Evolutionary conservation across 2,888 invertebrate genomes (phyloP), one percentile per base, ranked within the genome.

Genomic region (Aphidoletes aphidimyza): DNA sequence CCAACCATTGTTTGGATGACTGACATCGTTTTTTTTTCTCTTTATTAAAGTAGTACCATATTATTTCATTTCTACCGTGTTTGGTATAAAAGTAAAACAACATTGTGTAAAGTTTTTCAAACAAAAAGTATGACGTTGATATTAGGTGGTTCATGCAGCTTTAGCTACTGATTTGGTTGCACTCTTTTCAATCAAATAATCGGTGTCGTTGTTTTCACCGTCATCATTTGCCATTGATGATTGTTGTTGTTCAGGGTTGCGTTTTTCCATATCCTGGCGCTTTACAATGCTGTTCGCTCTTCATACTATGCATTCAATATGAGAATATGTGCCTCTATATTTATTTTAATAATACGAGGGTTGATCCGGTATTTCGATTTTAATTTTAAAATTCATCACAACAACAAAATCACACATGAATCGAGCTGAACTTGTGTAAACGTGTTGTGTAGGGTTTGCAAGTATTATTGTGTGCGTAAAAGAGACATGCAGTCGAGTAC

Each of bases 341-440:
- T 81, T 81, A 81, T 81, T 81, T 81, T 81, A 37, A 81, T 81
- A 81, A 81, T 81, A 81, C 81, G 81, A 81, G 81, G 81, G 81
- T 81, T 81, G 81, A 81, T 81, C 37, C 37, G 81, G 81, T 81
- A 36, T 81, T 81, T 81, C 81, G 81, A 81, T 81, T 81, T 81
- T 81, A 81, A 81, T 81, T 81, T 81, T 81, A 81, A 81, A 81
- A 81, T 81, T 81, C 37, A 81, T 81, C 36, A 37, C 81, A 81
- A 81, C 81, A 37, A 81, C 81, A 81, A 22, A 36, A 37, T 37
- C 78, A 78, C n/a, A n/a, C n/a, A n/a, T n/a, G n/a, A n/a, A n/a
- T 36, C 81, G n/a, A 37, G 22, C n/a, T 81, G 37, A 81, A 81
- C 81, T 37, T 36, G 81, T 81, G 81, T 19, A 81, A 69, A 30